Evolutionary conservation across 2,797 vertebrate species (phyloP), one percentile per base, ranked within the genome.

Genomic region (Arnoldichthys spilopterus): DNA sequence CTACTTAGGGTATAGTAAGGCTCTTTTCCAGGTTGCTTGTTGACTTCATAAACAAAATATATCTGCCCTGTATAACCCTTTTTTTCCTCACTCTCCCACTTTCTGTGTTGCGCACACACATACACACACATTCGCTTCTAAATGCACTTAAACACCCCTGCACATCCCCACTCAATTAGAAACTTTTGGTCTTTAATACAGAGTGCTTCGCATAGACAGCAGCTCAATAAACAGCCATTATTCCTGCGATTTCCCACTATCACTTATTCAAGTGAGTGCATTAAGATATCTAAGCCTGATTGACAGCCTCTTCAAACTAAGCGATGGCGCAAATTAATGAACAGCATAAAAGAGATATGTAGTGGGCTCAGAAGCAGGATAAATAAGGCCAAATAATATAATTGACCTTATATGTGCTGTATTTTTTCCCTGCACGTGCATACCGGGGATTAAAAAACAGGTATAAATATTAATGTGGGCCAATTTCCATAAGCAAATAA

Each of bases 381-480:
- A 92, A 93, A 94, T 91, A 93, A 92, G 74, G 75, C 84, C 76
- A 90, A 91, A 92, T 92, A 89, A 91, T 86, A 87, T 85, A 87
- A 88, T 79, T 92, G 90, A 93, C 93, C 92, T 91, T 67, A 89
- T 80, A 90, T 87, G 86, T 90, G 86, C 88, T 86, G 89, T 82
- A 86, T 12, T 89, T 87, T 88, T 13, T 80, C 85, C 61, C 53
- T 84, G 76, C 89, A 90, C 90, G 91, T 89, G 91, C 90, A 92
- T 87, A 90, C 81, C 79, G 81, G 83, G 91, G 91, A 93, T 92
- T 90, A 93, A 45, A 92, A 89, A 91, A 88, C 87, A 90, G 83
- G 84, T 86, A 92, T 93, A 90, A 93, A 94, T 93, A 94, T 93
- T 92, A 92, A 94, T 91, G 89, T 59, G 37, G 83, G 84, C 86